Evolutionary conservation across 2,113 vertebrate species (phyloP), one percentile per base, ranked within the genome.

Genomic region (Oreochromis spilurus): DNA sequence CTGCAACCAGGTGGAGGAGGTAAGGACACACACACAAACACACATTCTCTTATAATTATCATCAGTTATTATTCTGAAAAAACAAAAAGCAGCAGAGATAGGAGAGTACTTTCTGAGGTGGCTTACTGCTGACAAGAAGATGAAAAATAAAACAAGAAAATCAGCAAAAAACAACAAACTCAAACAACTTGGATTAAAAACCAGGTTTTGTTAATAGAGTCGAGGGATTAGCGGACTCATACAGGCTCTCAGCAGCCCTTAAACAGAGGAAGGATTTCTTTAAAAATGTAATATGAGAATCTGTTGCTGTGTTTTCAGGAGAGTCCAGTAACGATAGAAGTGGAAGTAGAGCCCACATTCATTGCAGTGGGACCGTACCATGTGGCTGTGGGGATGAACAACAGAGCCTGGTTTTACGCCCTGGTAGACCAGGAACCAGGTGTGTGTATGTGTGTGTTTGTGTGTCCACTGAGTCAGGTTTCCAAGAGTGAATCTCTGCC

Each of bases 311-410:
- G 53, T 89, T 84, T 84, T 36, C 78, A 99, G 99, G 98, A 99
- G 82, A 93, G 87, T 9, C 97, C 97, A 1, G 91, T 99, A 80
- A 96, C 96, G 4, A 95, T 99, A 77, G 96, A 97, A 60, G 98
- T 99, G 77, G 98, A 99, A 72, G 97, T 99, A 65, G 98, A 99
- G 60, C 98, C 99, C 81, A 98, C 93, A 84, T 99, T 99, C 85
- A 94, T 99, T 5, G 98, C 98, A 0, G 94, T 98, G n/a, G 99
- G 99, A 34, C 97, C 97, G 6, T 97, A 97, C 91, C 98, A 99
- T 84, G 95, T 99, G 88, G 97, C 98, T 62, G 97, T 99, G 82
- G 98, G 99, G 72, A 99, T 99, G 98, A 99, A 99, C 94, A 99
- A 99, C 91, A 97, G 98, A 82, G 98, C 98, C 57, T 99, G 99